phyloP scores from a whole-genome alignment of 2,113 vertebrate genomes.

The Pseudonaja textilis region DNA sequence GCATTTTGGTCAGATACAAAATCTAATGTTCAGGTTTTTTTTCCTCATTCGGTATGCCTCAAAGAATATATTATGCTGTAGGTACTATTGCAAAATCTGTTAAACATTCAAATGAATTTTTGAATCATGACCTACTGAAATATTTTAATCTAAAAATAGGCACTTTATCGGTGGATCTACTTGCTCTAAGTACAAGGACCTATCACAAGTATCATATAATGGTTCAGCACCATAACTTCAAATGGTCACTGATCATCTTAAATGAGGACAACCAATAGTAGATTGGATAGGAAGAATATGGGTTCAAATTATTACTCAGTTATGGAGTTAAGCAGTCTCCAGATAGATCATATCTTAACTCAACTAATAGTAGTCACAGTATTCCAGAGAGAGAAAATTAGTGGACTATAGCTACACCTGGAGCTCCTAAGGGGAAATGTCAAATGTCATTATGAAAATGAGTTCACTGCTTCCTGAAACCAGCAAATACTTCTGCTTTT shows the following conservation, averaged over 20 bases:
- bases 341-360: background rate
- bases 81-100: background rate
- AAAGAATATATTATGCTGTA: background rate
- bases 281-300: background rate
- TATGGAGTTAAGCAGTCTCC: conserved; percentile 5
- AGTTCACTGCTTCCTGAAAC: background rate
- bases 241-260: background rate
- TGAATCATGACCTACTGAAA: background rate
- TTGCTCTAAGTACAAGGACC: background rate
- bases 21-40: too few species aligned
- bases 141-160: background rate
- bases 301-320: background rate
- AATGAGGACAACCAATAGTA: background rate
- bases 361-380: background rate
- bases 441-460: background rate
- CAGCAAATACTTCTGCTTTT: background rate
- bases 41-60: background rate
- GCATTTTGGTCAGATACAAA: background rate
- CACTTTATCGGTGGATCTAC: background rate
- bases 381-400: background rate
- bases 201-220: background rate
- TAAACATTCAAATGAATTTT: background rate
- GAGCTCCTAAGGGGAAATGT: background rate
- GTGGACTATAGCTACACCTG: background rate
- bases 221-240: background rate